These are phyloP conservation scores for Elephantulus edwardii DNA, from an alignment of 2,113 vertebrate species.

Conservation along the genomic window DNA sequence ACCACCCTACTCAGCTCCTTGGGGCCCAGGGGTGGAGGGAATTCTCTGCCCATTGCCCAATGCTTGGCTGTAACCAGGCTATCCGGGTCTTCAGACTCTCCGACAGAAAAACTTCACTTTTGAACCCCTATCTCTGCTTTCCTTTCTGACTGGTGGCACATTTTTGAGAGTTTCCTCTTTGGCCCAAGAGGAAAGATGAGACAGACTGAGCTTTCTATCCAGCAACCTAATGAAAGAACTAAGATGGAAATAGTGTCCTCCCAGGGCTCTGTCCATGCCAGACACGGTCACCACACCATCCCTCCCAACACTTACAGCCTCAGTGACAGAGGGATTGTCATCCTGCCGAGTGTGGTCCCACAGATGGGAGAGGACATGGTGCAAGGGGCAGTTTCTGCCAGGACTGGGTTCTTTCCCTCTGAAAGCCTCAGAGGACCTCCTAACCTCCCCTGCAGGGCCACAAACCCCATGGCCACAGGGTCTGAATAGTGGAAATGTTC, in stretches of 20 bases:
- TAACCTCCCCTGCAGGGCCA: neutral
- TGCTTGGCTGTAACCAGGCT: neutral
- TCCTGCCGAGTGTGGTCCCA: no score
- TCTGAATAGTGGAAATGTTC: neutral
- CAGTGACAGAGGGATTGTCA: no score
- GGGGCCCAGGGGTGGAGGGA: neutral
- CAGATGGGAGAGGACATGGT: neutral
- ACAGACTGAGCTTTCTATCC: neutral
- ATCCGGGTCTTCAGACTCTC: neutral
- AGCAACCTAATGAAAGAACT: neutral
- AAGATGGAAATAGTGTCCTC: neutral
- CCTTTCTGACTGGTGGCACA: neutral
- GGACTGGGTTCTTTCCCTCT: neutral
- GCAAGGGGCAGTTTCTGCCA: neutral
- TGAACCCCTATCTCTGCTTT: neutral
- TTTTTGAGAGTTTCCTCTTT: neutral
- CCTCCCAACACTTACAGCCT: no score
- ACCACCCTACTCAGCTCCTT: neutral
- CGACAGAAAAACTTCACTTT: neutral
- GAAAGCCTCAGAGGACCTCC: neutral
- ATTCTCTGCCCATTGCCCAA: neutral
- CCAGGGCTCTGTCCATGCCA: neutral
- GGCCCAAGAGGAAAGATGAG: neutral
- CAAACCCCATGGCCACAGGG: neutral
- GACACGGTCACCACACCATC: no score